Evolutionary conservation across 2,113 vertebrate genomes (phyloP), one percentile per base, ranked within the genome.

Genomic region (Podiceps cristatus): DNA sequence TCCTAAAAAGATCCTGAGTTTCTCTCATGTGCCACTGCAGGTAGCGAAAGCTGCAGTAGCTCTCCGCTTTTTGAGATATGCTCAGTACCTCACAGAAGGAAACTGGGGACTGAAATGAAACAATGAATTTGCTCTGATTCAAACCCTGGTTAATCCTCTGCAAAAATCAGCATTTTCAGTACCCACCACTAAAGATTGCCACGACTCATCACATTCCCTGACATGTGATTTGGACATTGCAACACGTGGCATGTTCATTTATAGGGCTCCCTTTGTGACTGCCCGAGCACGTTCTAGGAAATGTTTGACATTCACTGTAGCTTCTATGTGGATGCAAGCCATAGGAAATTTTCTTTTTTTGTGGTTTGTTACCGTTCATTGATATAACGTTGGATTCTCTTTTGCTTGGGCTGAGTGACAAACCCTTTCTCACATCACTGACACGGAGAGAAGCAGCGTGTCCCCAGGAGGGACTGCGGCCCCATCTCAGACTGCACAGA

Each of bases 121-220:
- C 72, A 81, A 90, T 27, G 10, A 53, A 49, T 63, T 81, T 81
- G 55, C 69, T 73, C 27, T 60, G 19, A 2, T 87, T 94, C 73
- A 79, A 81, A 67, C 18, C 12, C 66, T 22, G 29, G 25, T 50
- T 93, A 92, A 95, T 76, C 86, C 84, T 37, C 47, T 50, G 35
- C 13, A 56, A 80, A 82, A 2, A 1, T 2, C 29, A 90, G 86
- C 58, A 29, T 87, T 95, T 96, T 89, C 89, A 91, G 89, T 66
- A 94, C 52, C 29, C 53, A n/a, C 28, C 31, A 42, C 50, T 88
- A 60, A 58, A 93, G 79, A 93, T 16, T 64, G 18, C 40, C 66
- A 50, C 84, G 44, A 49, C 81, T 91, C 91, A 89, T 94, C 95
- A 89, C 93, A 94, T 82, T 96, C 58, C 58, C 49, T 31, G 42